Evolutionary conservation across 1,140 invertebrate species (phyloP).

Genomic region (Saccostrea echinata): DNA sequence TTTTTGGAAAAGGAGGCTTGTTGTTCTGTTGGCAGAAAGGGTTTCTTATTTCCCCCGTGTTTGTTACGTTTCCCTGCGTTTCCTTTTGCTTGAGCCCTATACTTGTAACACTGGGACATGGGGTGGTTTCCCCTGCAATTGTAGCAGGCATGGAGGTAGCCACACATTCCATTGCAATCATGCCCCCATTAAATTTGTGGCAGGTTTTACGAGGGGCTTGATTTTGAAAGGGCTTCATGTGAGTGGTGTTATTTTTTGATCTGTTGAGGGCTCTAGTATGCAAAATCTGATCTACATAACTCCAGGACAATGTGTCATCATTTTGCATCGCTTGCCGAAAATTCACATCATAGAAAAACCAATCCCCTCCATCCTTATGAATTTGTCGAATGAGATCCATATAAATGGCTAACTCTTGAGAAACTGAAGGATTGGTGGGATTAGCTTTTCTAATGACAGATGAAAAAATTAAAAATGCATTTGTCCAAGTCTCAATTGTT

Average conservation of each 20-base stretch:
- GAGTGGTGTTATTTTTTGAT: neutral
- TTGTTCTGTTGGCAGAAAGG: no score
- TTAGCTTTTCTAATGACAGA: slow-evolving; percentile 30
- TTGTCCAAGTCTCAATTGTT: slow-evolving; percentile 35
- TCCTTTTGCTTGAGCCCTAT: neutral
- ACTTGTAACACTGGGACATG: neutral
- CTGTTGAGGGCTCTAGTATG: slow-evolving; percentile 27
- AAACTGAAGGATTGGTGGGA: slow-evolving; percentile 4
- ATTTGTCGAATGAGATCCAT: slow-evolving; percentile 11
- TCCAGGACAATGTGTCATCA: no score
- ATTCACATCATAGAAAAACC: slow-evolving; percentile 28
- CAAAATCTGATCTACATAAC: slow-evolving; percentile 38
- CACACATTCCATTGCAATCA: slow-evolving; percentile 4
- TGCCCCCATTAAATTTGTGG: neutral
- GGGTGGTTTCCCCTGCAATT: slow-evolving; percentile 3
- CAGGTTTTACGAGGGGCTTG: neutral
- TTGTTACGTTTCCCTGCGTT: no score
- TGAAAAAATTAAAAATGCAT: slow-evolving; percentile 41
- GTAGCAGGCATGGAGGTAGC: slow-evolving; percentile 28
- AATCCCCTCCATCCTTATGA: slow-evolving; percentile 18
- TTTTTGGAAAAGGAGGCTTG: no score
- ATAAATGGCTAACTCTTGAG: slow-evolving; percentile 22
- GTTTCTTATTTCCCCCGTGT: no score
- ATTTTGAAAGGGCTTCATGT: slow-evolving; percentile 25
- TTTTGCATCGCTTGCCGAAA: slow-evolving; percentile 8